These are phyloP conservation scores for Austrofundulus limnaeus DNA, from an alignment of 2,113 vertebrate species.

Conservation along the genomic window DNA sequence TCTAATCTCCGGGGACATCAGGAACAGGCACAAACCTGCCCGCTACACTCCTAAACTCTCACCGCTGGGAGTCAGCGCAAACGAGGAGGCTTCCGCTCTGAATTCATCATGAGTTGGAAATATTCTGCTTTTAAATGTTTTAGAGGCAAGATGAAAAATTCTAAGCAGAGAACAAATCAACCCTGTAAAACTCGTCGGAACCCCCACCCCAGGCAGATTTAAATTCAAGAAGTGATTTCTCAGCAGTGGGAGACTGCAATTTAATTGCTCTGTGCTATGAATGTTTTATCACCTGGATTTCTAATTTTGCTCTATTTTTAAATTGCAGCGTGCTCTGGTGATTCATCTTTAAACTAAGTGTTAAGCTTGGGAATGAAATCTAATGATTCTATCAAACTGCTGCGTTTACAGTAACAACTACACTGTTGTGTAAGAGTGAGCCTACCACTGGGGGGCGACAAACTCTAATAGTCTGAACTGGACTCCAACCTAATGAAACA, in stretches of 20 bases:
- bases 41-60: slow-evolving; percentile 46
- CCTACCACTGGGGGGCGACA: slow-evolving; percentile 70
- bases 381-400: slow-evolving; percentile 29
- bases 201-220: slow-evolving; percentile 41
- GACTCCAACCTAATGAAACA: not conserved
- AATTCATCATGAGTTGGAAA: slow-evolving; percentile 35
- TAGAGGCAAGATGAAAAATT: slow-evolving; percentile 35
- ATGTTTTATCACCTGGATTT: slow-evolving; percentile 49
- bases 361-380: slow-evolving; percentile 25
- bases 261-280: slow-evolving; percentile 52
- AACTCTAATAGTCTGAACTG: slow-evolving; percentile 16
- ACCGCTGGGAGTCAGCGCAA: slow-evolving; percentile 35
- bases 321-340: slow-evolving; percentile 25
- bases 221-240: slow-evolving; percentile 57
- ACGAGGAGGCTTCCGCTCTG: slow-evolving; percentile 36
- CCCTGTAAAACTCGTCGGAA: slow-evolving; percentile 42
- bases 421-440: not conserved
- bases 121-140: slow-evolving; percentile 43
- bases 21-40: slow-evolving; percentile 62
- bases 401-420: not conserved
- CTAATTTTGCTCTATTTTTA: slow-evolving; percentile 31
- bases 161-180: slow-evolving; percentile 25
- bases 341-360: slow-evolving; percentile 33
- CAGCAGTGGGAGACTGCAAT: slow-evolving; percentile 29
- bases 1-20: slow-evolving; percentile 56